Base-by-base conservation (phyloP, 2,797 vertebrate species). In the Saxicola maurus region DNA sequence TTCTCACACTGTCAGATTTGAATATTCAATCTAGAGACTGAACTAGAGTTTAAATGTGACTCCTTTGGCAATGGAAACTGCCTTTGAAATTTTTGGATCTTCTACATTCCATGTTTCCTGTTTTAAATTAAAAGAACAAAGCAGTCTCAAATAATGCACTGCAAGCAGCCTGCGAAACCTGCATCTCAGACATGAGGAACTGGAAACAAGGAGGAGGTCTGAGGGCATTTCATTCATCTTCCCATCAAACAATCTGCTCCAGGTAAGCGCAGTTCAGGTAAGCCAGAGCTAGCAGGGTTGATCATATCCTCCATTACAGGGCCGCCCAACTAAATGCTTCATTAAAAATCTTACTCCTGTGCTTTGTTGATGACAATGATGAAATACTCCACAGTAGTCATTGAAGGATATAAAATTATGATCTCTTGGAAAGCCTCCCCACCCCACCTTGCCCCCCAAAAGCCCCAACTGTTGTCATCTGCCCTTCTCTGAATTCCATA, bases 11-110 rank as follows among this genome's bases (percentile, higher is more conserved):
- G 25, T 61, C 74, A 79, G 78, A 82, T 86, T 84, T 93, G 83
- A 84, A 90, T 90, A 57, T 92, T 91, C 84, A 86, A 86, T 83
- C 59, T 84, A 80, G 68, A 86, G 57, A 68, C 86, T 75, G 49
- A 91, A 86, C 60, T 67, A 46, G 52, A 82, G 75, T 84, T 85
- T 72, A 94, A 92, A 91, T 67, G 49, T 1, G 4, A 66, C 74
- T 92, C 64, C 90, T 91, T 90, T 92, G 87, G 94, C 90, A 90
- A 37, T 43, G 72, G 56, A 64, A 92, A 73, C 45, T 48, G 65
- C 81, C 78, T 95, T 94, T 94, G 87, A 95, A 93, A 92, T 76
- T 93, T 82, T 73, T 60, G 81, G 53, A 64, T 90, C 64, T 46
- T 71, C 78, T 71, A 20, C 43, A 46, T 88, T 86, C 71, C 64